Conservation (phyloP, 2,888 invertebrate species). For the Taphrorychus bicolor region DNA sequence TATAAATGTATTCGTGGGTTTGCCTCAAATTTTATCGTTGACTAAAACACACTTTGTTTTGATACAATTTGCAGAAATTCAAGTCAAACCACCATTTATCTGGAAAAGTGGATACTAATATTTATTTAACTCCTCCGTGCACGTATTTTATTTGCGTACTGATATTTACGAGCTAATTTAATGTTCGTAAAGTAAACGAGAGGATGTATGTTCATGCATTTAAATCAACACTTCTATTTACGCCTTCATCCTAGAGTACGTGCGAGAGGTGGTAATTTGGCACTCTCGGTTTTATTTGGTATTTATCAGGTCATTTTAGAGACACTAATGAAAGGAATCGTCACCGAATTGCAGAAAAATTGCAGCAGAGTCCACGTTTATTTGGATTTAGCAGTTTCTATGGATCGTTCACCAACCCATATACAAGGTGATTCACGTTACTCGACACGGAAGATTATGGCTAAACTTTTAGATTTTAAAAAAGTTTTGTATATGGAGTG, state of each 20-base stretch:
- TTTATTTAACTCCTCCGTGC: background rate
- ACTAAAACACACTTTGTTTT: background rate
- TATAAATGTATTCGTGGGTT: background rate
- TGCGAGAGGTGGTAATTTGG: background rate
- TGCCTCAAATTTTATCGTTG: background rate
- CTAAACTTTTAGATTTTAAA: no score
- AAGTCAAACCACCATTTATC: background rate
- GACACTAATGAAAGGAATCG: no score
- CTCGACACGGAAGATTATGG: no score
- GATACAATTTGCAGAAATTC: background rate
- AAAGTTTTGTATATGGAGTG: no score
- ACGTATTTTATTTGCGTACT: conserved; percentile 12
- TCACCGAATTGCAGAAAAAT: no score
- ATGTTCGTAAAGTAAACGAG: background rate
- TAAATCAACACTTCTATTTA: conserved; percentile 19
- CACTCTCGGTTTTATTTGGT: background rate
- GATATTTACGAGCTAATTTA: conserved; percentile 11
- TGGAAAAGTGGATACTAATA: background rate
- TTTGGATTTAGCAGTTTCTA: no score
- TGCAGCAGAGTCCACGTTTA: no score
- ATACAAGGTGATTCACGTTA: no score
- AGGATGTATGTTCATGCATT: conserved; percentile 15
- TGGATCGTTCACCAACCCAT: no score
- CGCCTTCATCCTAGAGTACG: background rate
- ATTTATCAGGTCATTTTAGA: no score